Conservation (phyloP, 1,140 invertebrate genomes). For the Cyrtorhinus lividipennis region DNA sequence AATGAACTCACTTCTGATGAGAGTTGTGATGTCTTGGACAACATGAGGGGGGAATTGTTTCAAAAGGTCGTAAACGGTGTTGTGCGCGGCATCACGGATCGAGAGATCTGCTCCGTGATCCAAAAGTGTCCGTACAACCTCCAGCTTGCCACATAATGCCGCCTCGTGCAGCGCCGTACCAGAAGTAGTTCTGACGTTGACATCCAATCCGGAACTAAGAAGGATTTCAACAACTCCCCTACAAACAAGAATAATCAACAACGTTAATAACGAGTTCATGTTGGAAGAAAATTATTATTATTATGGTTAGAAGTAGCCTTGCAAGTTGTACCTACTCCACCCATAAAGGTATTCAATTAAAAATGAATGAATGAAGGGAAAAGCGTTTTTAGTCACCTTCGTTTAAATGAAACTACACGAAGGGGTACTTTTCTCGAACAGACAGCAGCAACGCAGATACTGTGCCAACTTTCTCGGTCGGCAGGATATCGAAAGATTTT, state of each 20-base stretch:
- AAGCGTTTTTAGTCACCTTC: no score
- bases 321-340: not conserved
- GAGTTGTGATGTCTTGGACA: conserved; percentile 65
- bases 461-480: no score
- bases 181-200: conserved; percentile 71
- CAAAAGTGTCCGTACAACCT: conserved; percentile 70
- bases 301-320: no score
- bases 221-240: conserved; percentile 73
- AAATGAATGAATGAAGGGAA: no score
- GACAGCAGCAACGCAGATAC: no score
- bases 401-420: no score
- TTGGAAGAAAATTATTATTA: no score
- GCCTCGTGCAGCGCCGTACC: conserved; percentile 92
- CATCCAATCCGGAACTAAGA: conserved; percentile 69
- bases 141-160: conserved; percentile 81
- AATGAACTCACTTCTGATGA: conserved; percentile 73
- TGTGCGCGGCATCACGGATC: conserved; percentile 57
- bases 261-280: not conserved
- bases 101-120: conserved; percentile 67
- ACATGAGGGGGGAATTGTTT: conserved; percentile 75
- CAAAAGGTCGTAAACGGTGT: conserved; percentile 76
- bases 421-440: no score
- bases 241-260: conserved; percentile 21
- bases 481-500: no score
- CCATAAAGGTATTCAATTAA: no score